Conservation (phyloP, 92 coral and sea anemone species). For the Actinostola sp. region DNA sequence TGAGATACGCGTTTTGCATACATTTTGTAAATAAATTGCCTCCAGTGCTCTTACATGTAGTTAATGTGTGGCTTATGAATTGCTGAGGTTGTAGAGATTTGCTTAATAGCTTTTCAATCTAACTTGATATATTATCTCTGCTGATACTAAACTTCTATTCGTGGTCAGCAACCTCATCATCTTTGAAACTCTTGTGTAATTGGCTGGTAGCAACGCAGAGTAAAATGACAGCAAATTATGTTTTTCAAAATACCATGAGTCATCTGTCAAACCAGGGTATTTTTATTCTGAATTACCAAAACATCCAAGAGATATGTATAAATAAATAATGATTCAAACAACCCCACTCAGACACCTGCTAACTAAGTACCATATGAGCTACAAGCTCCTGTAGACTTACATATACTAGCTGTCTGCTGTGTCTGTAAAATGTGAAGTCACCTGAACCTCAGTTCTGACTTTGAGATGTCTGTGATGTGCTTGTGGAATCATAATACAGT, state of each 20-base stretch:
- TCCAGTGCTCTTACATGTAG: background rate
- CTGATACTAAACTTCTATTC: background rate
- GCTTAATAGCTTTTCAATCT: slow-evolving; percentile 1
- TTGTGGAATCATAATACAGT: background rate
- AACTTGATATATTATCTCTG: background rate
- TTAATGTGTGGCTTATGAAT: slow-evolving; percentile 7
- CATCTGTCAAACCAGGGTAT: slow-evolving; percentile 20
- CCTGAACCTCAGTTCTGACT: background rate
- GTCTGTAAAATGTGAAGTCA: slow-evolving; percentile 4
- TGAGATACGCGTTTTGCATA: background rate
- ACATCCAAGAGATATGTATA: slow-evolving; percentile 18
- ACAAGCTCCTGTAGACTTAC: slow-evolving; percentile 11
- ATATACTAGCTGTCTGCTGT: slow-evolving; percentile 5
- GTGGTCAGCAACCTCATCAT: background rate
- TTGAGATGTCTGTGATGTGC: background rate
- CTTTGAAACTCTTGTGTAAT: background rate
- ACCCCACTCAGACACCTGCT: slow-evolving; percentile 26
- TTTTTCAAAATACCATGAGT: background rate
- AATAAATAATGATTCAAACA: slow-evolving; percentile 43
- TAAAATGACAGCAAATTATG: background rate
- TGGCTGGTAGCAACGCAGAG: background rate
- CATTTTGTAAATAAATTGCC: background rate
- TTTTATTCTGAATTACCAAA: slow-evolving; percentile 34
- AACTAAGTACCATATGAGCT: slow-evolving; percentile 9
- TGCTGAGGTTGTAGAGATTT: background rate